Percentiles rank a stretch among this genome's conserved stretches.
Conservation (phyloP, 2,797 vertebrate species). For the Okamejei kenojei region DNA sequence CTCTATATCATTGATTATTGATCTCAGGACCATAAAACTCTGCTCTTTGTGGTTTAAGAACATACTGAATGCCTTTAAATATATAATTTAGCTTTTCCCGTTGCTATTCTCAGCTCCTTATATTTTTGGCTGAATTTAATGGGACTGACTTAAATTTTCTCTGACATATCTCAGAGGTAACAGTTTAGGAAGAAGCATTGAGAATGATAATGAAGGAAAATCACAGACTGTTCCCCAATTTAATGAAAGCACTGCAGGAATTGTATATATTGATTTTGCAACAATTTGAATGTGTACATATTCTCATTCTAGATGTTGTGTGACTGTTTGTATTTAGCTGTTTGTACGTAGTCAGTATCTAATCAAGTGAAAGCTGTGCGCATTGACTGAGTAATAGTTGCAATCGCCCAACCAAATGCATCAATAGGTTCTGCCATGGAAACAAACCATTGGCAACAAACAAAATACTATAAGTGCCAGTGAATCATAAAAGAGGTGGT, state of each 20-base stretch:
- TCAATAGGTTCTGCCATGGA: background rate
- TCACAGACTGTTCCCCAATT: background rate
- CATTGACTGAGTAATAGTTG: background rate
- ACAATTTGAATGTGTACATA: background rate
- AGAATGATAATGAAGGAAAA: background rate
- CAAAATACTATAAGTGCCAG: background rate
- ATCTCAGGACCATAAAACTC: background rate
- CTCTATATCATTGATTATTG: background rate
- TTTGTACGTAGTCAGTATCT: background rate
- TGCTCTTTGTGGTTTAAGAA: background rate
- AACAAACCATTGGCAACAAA: background rate
- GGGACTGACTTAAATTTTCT: background rate
- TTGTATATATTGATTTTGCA: background rate
- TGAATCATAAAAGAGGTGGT: background rate
- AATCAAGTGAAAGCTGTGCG: background rate
- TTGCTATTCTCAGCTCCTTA: background rate
- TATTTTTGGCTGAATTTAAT: background rate
- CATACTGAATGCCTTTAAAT: background rate
- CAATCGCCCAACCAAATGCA: background rate
- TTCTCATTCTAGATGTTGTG: background rate
- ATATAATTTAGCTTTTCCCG: background rate
- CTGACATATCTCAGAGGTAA: background rate
- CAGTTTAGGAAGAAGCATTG: background rate
- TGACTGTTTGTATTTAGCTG: background rate
- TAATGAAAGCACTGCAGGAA: background rate